phyloP scores from a whole-genome alignment of 2,113 vertebrate genomes.

The Antechinus flavipes region DNA sequence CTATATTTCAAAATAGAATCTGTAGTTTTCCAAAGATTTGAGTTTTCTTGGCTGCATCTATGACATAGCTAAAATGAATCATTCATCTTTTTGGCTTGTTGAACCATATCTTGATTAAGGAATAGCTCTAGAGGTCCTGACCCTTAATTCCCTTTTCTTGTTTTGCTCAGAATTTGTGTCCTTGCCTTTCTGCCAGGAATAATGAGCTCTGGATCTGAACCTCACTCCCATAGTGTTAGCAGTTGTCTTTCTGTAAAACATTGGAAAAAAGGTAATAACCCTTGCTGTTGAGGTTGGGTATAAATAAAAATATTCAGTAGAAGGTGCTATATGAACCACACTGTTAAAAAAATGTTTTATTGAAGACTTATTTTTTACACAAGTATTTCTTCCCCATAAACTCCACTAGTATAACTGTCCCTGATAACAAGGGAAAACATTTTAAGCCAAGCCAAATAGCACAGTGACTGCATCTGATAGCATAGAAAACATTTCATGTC shows the following conservation, averaged over 20 bases:
- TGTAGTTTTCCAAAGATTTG: background rate
- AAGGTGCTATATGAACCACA: background rate
- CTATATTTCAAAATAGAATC: slow-evolving; percentile 26
- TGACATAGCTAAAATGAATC: background rate
- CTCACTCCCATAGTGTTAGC: background rate
- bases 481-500: background rate
- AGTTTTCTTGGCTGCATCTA: slow-evolving; percentile 4
- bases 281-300: background rate
- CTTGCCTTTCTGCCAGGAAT: background rate
- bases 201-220: background rate
- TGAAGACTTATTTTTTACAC: background rate
- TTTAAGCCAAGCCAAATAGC: background rate
- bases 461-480: background rate
- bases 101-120: background rate
- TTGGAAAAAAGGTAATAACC: background rate
- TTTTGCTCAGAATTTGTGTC: background rate
- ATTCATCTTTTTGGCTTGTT: background rate
- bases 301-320: background rate
- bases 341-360: background rate
- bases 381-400: background rate
- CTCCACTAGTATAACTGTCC: background rate
- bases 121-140: background rate
- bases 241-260: background rate
- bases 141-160: background rate
- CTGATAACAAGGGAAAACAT: background rate